Evolutionary conservation across 2,888 invertebrate genomes (phyloP), one percentile per base, ranked within the genome.

Genomic region (Perithous albicinctus): DNA sequence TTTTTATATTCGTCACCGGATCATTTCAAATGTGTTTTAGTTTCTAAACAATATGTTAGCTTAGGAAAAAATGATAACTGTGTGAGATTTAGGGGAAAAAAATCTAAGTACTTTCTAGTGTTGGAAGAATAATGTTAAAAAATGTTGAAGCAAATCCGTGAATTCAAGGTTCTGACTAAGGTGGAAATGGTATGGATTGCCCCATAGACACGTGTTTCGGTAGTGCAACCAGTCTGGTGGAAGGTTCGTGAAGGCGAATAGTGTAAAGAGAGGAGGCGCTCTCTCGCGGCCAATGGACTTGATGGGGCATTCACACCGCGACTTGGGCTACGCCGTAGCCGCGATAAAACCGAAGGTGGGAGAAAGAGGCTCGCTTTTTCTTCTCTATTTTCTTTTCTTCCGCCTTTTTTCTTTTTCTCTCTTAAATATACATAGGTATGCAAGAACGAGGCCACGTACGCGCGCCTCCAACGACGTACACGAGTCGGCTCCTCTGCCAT

Each of bases 391-490:
- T 18, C 41, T 51, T 46, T 48, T 43, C n/a, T n/a, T n/a, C n/a
- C n/a, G n/a, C n/a, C n/a, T 18, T 51, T 26, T 73, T 66, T 64
- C 69, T 43, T 29, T 46, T 75, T 67, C 20, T 67, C 20, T 59
- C 51, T 56, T 51, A 20, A 12, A 56, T 43, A 56, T 46, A 69
- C 35, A 48, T 29, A 78, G 77, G 54, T 63, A 73, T 69, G 78
- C 79, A 63, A 69, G 83, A 88, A 88, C 86, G 89, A 88, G 88
- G 87, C 87, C 88, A 87, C 82, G 85, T 83, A 82, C 82, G 75
- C 66, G 78, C 81, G 78, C 77, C 29, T 75, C 41, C 69, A 54
- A 56, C 80, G 67, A 83, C 79, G 84, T 73, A 77, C 69, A 61
- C n/a, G n/a, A 66, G 69, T 75, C 51, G 70, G 73, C 61, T 51